Evolutionary conservation across 2,888 invertebrate genomes (phyloP).

Genomic region (Deroplatys truncata): DNA sequence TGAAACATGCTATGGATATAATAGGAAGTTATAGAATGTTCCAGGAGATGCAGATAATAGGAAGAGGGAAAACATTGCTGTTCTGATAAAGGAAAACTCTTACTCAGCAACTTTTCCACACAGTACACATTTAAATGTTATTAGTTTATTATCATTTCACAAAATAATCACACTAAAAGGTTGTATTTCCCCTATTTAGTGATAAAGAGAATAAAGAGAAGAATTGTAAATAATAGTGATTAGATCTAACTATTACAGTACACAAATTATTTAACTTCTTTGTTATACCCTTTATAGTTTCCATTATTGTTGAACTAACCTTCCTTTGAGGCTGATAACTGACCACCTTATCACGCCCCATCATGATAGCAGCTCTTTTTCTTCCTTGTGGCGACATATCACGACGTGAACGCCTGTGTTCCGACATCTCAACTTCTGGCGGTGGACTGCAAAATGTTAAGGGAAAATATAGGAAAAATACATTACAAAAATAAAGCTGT

Average conservation of each 20-base stretch:
- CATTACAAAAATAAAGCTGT: neutral
- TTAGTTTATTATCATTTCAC: neutral
- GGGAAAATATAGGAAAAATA: neutral
- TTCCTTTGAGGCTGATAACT: constrained; percentile 44
- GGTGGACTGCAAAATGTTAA: constrained; percentile 51
- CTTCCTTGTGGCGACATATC: constrained; percentile 79
- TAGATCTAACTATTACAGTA: neutral
- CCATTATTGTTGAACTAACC: constrained; percentile 40
- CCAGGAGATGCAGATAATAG: neutral
- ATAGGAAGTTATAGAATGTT: neutral
- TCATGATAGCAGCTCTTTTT: constrained; percentile 63
- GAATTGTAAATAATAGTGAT: neutral
- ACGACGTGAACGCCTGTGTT: constrained; percentile 71
- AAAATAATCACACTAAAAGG: neutral
- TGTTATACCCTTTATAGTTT: neutral
- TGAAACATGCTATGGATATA: neutral
- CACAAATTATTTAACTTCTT: neutral
- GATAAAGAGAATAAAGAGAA: neutral
- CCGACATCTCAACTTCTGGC: constrained; percentile 60
- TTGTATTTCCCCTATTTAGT: neutral
- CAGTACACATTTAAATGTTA: neutral
- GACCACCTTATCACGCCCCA: constrained; percentile 51
- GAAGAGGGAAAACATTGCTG: neutral
- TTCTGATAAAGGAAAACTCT: neutral
- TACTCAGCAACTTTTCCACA: neutral